Evolutionary conservation across 2,113 vertebrate genomes (phyloP), one percentile per base, ranked within the genome.

Genomic region (Asarcornis scutulata): DNA sequence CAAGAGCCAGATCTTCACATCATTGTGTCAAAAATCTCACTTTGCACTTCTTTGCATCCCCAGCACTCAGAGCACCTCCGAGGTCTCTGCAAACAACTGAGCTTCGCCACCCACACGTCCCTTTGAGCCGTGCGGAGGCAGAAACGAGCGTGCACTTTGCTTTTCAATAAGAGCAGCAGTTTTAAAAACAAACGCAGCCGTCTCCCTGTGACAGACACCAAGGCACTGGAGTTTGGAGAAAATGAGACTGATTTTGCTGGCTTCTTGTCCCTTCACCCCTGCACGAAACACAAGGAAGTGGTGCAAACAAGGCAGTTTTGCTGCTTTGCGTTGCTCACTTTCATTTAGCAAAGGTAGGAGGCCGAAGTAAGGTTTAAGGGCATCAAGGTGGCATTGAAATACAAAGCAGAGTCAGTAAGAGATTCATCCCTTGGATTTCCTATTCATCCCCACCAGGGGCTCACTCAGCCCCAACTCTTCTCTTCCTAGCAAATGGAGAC

Each of bases 281-380:
- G 29, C 12, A 84, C 1, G 2, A 84, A 78, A 69, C 1, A 0
- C 22, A 22, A 5, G 16, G 53, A 62, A 76, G 67, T 22, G 56
- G 86, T 0, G 4, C 25, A 59, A 6, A 48, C 0, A 0, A 6
- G 5, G 83, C 55, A 86, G 73, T 27, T 50, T 40, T 1, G 2
- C 50, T 40, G 46, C 13, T 69, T 46, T n/a, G 46, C 13, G 58
- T 46, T n/a, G 48, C 62, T 75, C 5, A 59, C 75, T 80, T 81
- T 59, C 26, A 38, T 77, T 63, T 44, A 75, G 56, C 46, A 44
- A 59, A n/a, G 1, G 13, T 3, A 62, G 52, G 46, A 86, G 83
- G 83, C 10, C 62, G 72, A 83, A 73, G 73, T 13, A 50, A 74
- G 27, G 32, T 68, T 71, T 68, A 20, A 76, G 48, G 75, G 42